These are phyloP conservation scores for Cossypha dichroa DNA, from an alignment of 2,797 vertebrate genomes.

Conservation along the genomic window DNA sequence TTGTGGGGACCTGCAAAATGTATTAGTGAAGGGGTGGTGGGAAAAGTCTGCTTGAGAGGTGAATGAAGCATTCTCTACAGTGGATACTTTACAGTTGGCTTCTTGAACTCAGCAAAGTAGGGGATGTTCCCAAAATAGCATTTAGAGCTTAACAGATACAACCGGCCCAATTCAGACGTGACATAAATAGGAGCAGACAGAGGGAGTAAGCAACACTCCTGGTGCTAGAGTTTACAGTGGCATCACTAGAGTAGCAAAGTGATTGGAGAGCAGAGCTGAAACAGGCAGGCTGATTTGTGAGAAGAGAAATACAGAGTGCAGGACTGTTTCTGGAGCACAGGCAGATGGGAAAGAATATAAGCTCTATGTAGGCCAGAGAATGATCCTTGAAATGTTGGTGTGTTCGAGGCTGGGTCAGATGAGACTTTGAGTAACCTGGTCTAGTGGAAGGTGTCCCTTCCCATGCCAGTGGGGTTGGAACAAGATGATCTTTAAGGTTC, in stretches of 20 bases:
- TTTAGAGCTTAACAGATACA: neutral
- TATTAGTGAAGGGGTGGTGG: neutral
- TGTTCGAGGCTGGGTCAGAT: neutral
- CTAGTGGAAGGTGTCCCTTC: neutral
- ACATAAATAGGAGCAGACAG: conserved; percentile 7
- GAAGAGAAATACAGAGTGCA: neutral
- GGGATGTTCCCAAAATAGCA: neutral
- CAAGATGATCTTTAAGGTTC: neutral
- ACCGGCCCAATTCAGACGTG: neutral
- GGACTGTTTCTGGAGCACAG: neutral
- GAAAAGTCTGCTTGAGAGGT: neutral
- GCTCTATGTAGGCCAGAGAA: neutral
- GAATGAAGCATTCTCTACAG: neutral
- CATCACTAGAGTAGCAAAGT: neutral
- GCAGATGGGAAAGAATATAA: neutral
- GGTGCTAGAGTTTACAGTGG: neutral
- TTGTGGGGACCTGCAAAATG: neutral
- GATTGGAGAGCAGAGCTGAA: neutral
- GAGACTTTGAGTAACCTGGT: fast-evolving
- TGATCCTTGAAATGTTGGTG: neutral
- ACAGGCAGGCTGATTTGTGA: neutral
- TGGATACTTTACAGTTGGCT: neutral
- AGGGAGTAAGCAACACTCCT: neutral
- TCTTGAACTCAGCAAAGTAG: neutral
- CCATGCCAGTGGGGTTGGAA: neutral